phyloP scores from a whole-genome alignment of 2,797 vertebrate genomes.

The Falco columbarius region DNA sequence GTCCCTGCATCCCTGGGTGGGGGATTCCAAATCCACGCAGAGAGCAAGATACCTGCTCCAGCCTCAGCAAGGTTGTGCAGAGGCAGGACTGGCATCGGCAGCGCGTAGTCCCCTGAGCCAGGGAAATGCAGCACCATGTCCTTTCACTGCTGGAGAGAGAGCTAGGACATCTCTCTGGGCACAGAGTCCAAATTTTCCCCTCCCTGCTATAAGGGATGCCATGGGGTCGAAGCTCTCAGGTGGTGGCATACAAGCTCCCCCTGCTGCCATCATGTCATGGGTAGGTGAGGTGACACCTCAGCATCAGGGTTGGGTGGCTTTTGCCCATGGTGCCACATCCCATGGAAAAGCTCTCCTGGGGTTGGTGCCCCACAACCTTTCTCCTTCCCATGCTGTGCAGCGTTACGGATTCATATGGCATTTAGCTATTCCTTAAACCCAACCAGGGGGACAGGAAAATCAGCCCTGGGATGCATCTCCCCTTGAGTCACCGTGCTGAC shows the following conservation, averaged over 20 bases:
- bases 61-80: neutral
- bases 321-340: neutral
- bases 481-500: neutral
- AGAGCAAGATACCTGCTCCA: neutral
- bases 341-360: neutral
- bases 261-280: neutral
- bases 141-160: neutral
- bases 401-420: neutral
- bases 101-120: neutral
- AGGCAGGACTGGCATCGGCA: too few relatives aligned
- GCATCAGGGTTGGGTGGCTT: neutral
- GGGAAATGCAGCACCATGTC: neutral
- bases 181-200: neutral
- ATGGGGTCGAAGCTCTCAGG: neutral
- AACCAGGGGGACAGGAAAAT: neutral
- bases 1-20: neutral
- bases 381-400: neutral
- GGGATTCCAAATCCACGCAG: neutral
- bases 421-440: neutral
- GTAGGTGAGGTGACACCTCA: neutral
- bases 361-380: neutral
- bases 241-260: neutral
- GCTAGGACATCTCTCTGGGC: neutral
- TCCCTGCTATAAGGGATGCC: neutral
- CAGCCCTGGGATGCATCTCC: neutral